phyloP scores from a whole-genome alignment of 2,113 vertebrate genomes.

The Calyptomena viridis region DNA sequence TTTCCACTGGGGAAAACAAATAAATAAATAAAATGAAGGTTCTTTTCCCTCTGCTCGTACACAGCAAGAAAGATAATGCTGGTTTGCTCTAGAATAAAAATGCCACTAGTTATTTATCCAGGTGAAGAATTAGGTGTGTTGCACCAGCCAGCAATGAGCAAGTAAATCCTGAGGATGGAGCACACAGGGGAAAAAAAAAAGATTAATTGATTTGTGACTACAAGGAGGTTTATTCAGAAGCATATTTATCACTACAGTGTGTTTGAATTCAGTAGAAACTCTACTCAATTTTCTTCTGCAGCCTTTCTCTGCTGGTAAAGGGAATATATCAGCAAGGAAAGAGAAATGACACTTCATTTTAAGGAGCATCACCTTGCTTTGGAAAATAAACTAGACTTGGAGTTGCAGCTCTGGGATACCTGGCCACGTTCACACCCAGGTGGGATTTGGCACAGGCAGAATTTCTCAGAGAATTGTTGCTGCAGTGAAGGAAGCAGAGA shows the following conservation, averaged over 20 bases:
- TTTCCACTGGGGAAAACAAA: background rate
- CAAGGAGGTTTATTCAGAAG: conserved; percentile 64
- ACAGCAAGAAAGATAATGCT: conserved; percentile 52
- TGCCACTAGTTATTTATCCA: conserved; percentile 62
- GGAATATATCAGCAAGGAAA: conserved; percentile 6
- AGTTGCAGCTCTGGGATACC: background rate
- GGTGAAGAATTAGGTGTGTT: conserved; percentile 48
- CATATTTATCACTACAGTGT: conserved; percentile 73
- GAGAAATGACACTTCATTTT: conserved; percentile 42
- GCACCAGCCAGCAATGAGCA: conserved; percentile 23
- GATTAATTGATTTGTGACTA: conserved; percentile 68
- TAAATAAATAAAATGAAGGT: conserved; percentile 6
- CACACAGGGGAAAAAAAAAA: background rate
- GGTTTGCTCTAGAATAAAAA: conserved; percentile 58
- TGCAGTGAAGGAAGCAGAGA: accelerated
- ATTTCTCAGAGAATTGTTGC: background rate
- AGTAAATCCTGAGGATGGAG: conserved; percentile 59
- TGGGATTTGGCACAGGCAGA: background rate
- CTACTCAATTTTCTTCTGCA: conserved; percentile 65
- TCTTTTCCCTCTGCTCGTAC: conserved; percentile 34
- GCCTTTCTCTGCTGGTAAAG: conserved; percentile 23
- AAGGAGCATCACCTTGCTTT: conserved; percentile 10
- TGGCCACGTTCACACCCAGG: background rate
- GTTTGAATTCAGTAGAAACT: conserved; percentile 61
- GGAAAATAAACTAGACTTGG: background rate